Base-by-base conservation (phyloP, 2,888 invertebrate species). In the Perizoma flavofasciatum region DNA sequence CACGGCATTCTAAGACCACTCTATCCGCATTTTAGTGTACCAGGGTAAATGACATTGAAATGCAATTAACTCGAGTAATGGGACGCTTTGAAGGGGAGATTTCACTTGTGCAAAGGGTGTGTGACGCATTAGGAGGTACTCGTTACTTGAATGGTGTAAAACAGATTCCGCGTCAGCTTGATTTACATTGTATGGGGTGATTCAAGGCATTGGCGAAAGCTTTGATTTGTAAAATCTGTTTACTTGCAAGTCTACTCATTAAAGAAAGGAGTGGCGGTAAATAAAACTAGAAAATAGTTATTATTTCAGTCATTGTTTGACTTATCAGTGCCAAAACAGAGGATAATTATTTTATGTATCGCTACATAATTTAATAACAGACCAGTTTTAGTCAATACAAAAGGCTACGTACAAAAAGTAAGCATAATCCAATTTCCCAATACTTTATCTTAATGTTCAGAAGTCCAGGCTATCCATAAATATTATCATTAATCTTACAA, bases 41-140 rank as follows among this genome's bases (percentile, higher is more conserved):
- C 45, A 9, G 62, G 58, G 62, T 55, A 55, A 62, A 58, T 58
- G 62, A 62, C 62, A 62, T 62, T 62, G 62, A 62, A 62, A 62
- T 62, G 58, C 62, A 62, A 62, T 62, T 62, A 62, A 55, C 62
- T 44, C 35, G 55, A 58, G 62, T 59, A 62, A 62, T 62, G 57
- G 61, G 41, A 56, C 33, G 53, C 40, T 47, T 50, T 43, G 45
- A 11, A 55, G 62, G 61, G 61, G 51, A 52, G 62, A 52, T 48
- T 62, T 62, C 61, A 56, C 53, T 61, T 55, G 54, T 53, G 59
- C 45, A 59, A 49, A 50, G 61, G 57, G 57, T 58, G 55, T 55
- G 56, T 54, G 48, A 46, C 55, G 58, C 54, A 58, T 49, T 45
- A 49, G 62, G 49, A 33, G 4, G 54, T 9, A 45, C 40, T 46